Percentiles rank a stretch among this genome's conserved stretches.
Evolutionary conservation across 2,113 vertebrate species (phyloP).

Genomic region (Lucifuga dentata): DNA sequence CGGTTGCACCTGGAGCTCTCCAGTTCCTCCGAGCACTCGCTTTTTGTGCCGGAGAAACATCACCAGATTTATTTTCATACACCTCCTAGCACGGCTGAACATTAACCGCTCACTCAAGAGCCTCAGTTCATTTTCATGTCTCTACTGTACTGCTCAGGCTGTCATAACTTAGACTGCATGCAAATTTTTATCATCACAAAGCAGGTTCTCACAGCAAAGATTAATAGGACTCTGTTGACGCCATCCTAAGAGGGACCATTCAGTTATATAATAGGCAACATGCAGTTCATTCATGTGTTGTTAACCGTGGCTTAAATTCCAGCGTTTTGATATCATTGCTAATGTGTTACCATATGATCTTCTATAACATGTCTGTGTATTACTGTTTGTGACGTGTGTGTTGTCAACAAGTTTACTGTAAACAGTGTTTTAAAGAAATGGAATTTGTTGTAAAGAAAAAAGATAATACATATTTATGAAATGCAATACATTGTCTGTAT

Average conservation of each 20-base stretch:
- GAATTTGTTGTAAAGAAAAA: slow-evolving; percentile 63
- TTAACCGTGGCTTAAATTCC: slow-evolving; percentile 55
- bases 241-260: neutral
- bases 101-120: no score
- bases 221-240: no score
- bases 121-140: no score
- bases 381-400: slow-evolving; percentile 75
- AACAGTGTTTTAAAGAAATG: slow-evolving; percentile 55
- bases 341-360: slow-evolving; percentile 68
- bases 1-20: no score
- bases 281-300: slow-evolving; percentile 17
- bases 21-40: neutral
- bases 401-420: slow-evolving; percentile 68
- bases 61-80: no score
- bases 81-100: no score
- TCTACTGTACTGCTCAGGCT: no score
- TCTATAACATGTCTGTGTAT: slow-evolving; percentile 68
- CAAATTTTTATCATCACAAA: no score
- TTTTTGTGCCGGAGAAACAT: neutral
- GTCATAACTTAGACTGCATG: no score
- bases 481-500: slow-evolving; percentile 75
- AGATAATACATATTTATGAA: slow-evolving; percentile 70
- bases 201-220: no score
- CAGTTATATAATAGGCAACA: slow-evolving; percentile 37
- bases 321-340: slow-evolving; percentile 62